These are phyloP conservation scores for Calcarius lapponicus DNA, from an alignment of 2,797 vertebrate species.

Conservation along the genomic window DNA sequence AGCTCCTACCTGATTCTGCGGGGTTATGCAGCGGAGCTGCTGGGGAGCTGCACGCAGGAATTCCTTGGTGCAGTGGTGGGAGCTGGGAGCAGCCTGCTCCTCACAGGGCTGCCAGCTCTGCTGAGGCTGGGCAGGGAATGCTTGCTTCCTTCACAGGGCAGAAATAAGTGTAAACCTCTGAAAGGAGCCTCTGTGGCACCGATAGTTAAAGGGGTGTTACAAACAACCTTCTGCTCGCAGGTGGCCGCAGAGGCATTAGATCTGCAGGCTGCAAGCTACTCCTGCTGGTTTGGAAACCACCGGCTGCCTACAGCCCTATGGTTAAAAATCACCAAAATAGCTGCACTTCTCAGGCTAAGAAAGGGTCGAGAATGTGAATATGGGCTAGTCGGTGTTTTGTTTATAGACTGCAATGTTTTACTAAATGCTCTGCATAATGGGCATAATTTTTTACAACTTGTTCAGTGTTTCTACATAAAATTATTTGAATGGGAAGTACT, in stretches of 20 bases:
- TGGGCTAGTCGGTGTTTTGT: neutral
- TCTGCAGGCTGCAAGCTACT: neutral
- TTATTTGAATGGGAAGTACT: neutral
- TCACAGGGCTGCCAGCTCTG: neutral
- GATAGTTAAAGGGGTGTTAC: neutral
- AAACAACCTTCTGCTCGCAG: neutral
- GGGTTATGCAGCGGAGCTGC: neutral
- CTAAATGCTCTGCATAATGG: neutral
- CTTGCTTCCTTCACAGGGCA: neutral
- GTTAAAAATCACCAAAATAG: neutral
- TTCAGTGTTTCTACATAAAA: neutral
- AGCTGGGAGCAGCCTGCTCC: neutral
- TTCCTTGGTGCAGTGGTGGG: neutral
- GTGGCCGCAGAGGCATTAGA: neutral
- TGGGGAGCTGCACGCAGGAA: neutral
- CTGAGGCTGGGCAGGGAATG: neutral
- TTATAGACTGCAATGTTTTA: neutral
- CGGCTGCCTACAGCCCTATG: neutral
- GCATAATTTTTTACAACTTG: neutral
- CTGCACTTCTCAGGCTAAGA: neutral
- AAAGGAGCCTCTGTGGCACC: neutral
- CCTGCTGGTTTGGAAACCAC: neutral
- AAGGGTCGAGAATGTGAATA: neutral
- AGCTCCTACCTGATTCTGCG: conserved; percentile 1
- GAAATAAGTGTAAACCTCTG: neutral